phyloP scores from a whole-genome alignment of 2,113 vertebrate genomes.

The Pristiophorus japonicus region DNA sequence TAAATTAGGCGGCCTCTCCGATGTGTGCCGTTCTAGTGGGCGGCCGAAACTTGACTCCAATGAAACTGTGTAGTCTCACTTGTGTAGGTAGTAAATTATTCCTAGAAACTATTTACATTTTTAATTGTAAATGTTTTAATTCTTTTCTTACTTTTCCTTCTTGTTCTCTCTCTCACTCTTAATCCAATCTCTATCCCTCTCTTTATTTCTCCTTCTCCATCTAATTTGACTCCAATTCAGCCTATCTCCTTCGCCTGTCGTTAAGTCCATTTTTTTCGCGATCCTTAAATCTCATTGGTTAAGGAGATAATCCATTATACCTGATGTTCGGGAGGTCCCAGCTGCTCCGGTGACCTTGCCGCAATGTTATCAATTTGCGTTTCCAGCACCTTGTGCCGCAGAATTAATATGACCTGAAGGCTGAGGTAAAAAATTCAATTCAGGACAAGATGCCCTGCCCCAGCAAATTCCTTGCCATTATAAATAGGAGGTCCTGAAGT shows the following conservation, averaged over 20 bases:
- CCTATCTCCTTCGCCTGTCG: too few species aligned
- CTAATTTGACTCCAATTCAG: not conserved
- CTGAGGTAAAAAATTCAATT: not conserved
- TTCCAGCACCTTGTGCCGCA: not conserved
- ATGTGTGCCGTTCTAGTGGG: too few species aligned
- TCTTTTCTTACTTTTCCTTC: not conserved
- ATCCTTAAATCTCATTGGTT: not conserved
- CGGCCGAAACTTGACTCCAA: too few species aligned
- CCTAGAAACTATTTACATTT: not conserved
- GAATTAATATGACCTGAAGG: not conserved
- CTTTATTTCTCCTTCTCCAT: not conserved
- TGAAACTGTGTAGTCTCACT: not conserved
- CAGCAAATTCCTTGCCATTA: not conserved
- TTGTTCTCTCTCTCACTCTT: not conserved
- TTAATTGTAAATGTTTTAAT: not conserved
- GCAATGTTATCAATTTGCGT: not conserved
- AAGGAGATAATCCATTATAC: not conserved
- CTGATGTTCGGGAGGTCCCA: not conserved
- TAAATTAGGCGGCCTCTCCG: too few species aligned
- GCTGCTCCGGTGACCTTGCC: not conserved
- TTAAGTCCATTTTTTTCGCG: not conserved
- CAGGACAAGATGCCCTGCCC: not conserved
- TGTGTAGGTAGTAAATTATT: not conserved
- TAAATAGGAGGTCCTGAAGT: not conserved
- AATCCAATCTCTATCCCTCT: not conserved